phyloP scores from a whole-genome alignment of 2,113 vertebrate species.

The Stegostoma tigrinum region DNA sequence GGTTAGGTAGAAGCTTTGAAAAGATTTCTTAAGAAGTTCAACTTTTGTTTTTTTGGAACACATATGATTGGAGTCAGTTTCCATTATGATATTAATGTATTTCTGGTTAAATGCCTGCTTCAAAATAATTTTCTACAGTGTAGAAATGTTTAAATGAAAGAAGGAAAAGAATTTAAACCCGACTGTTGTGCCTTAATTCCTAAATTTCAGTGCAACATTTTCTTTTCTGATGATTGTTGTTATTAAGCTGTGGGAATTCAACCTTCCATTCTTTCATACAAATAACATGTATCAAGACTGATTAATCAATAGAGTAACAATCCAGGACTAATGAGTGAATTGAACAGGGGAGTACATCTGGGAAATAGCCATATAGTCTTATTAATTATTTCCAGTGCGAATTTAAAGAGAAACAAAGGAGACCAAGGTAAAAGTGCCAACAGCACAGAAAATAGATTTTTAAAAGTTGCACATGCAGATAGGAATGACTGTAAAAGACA shows the following conservation, averaged over 20 bases:
- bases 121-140: background rate
- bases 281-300: background rate
- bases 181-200: background rate
- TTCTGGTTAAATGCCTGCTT: background rate
- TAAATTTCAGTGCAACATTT: background rate
- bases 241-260: background rate
- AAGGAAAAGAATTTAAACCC: background rate
- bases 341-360: background rate
- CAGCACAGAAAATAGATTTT: background rate
- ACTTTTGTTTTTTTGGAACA: background rate
- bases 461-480: background rate
- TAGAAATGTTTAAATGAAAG: background rate
- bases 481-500: background rate
- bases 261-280: background rate
- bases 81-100: background rate
- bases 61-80: background rate
- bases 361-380: background rate
- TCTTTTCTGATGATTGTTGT: background rate
- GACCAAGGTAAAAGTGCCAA: background rate
- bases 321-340: background rate
- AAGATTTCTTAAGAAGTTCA: background rate
- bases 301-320: background rate
- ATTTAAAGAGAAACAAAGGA: background rate
- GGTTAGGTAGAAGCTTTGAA: background rate
- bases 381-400: background rate